Percentiles rank a stretch among this genome's conserved stretches.
Evolutionary conservation across 2,888 invertebrate species (phyloP).

Genomic region (Parascotia fuliginaria): DNA sequence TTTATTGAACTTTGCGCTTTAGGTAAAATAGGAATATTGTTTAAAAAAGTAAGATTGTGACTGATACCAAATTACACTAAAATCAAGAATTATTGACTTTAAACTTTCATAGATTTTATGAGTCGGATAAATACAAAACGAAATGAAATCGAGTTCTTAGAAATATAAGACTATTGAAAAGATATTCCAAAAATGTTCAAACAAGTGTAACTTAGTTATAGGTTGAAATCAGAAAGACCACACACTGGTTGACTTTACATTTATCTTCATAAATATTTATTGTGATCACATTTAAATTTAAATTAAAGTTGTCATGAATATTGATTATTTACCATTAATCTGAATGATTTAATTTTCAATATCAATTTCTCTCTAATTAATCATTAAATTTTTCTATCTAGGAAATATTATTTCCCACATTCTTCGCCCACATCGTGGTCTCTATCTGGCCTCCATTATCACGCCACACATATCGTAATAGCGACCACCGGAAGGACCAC

Average conservation of each 20-base stretch:
- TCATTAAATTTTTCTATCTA: slow-evolving; percentile 1
- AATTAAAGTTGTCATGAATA: not conserved
- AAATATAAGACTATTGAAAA: not conserved
- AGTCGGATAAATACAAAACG: no score
- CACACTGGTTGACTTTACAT: not conserved
- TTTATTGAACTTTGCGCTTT: no score
- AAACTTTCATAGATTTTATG: no score
- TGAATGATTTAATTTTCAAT: slow-evolving; percentile 4
- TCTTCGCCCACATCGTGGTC: slow-evolving; percentile 26
- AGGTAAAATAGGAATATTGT: no score
- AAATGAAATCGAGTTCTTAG: not conserved
- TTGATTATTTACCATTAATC: not conserved
- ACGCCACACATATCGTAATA: slow-evolving; percentile 36
- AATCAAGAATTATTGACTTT: no score
- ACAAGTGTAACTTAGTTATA: not conserved
- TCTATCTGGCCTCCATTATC: slow-evolving; percentile 21
- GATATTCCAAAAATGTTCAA: not conserved
- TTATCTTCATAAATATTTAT: not conserved
- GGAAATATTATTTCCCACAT: slow-evolving; percentile 10
- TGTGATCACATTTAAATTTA: not conserved
- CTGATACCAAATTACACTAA: no score
- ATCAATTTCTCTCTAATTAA: slow-evolving; percentile 3
- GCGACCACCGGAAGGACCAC: slow-evolving; percentile 43
- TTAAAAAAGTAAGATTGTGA: no score
- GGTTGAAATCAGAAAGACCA: no score